Evolutionary conservation across 2,113 vertebrate genomes (phyloP).

Genomic region (Acrocephalus arundinaceus): DNA sequence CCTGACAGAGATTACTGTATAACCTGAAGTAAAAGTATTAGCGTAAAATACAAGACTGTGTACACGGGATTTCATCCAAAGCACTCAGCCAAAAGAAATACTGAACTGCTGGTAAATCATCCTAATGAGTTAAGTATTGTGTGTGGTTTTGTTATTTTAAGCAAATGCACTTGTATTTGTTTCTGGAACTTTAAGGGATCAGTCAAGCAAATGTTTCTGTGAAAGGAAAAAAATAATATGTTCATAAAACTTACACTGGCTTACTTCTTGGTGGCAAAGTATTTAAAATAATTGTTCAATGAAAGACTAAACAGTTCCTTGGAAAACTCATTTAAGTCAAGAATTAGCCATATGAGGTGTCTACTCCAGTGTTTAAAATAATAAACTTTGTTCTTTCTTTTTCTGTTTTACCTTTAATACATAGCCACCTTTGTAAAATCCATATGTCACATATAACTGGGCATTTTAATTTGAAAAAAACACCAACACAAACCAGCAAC

Average conservation of each 20-base stretch:
- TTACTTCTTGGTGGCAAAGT: background rate
- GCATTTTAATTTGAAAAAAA: background rate
- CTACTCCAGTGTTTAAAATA: background rate
- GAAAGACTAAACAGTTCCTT: conserved; percentile 43
- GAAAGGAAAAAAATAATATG: background rate
- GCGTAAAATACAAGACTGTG: conserved; percentile 15
- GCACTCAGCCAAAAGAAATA: conserved; percentile 43
- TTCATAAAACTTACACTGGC: background rate
- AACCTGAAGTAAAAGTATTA: conserved; percentile 22
- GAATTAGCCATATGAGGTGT: background rate
- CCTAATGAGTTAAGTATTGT: conserved; percentile 36
- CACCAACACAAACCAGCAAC: background rate
- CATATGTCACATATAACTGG: background rate
- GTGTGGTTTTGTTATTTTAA: conserved; percentile 51
- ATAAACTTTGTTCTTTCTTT: background rate
- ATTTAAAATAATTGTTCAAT: conserved; percentile 54
- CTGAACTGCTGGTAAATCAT: background rate
- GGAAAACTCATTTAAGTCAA: conserved; percentile 21
- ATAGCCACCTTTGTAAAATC: conserved; percentile 5
- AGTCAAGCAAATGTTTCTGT: conserved; percentile 19
- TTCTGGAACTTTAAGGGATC: conserved; percentile 20
- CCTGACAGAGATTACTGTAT: conserved; percentile 7
- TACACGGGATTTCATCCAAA: conserved; percentile 35
- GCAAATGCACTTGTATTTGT: conserved; percentile 35
- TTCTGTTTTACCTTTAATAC: conserved; percentile 4